phyloP scores from a whole-genome alignment of 2,888 invertebrate genomes.

The Isotomurus palustris region DNA sequence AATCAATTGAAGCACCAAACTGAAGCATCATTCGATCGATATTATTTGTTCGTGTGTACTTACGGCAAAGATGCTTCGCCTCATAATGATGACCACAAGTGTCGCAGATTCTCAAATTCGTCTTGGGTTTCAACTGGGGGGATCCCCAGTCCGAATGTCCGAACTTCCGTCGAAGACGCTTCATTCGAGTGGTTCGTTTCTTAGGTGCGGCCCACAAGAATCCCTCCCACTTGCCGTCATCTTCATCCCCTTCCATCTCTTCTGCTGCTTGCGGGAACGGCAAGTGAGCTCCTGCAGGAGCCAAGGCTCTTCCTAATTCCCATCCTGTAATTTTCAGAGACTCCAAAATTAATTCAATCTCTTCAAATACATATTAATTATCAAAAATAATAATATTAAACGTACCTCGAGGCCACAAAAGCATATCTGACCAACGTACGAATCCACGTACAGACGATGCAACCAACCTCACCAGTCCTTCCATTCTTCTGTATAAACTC shows the following conservation, averaged over 20 bases:
- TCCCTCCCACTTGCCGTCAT: conserved; percentile 55
- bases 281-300: background rate
- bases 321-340: background rate
- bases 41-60: conserved; percentile 48
- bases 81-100: conserved; percentile 82
- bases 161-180: conserved; percentile 65
- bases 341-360: background rate
- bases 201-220: conserved; percentile 79
- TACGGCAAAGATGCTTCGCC: conserved; percentile 74
- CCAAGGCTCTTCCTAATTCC: background rate
- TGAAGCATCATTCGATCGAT: background rate
- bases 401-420: too few species aligned
- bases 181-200: conserved; percentile 70
- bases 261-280: background rate
- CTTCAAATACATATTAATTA: too few species aligned
- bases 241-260: background rate
- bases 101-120: conserved; percentile 67
- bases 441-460: too few species aligned
- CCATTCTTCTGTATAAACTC: too few species aligned
- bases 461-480: too few species aligned
- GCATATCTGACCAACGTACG: too few species aligned
- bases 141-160: conserved; percentile 59
- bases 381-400: too few species aligned
- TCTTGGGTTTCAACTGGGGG: conserved; percentile 69
- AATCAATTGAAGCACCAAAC: background rate